Evolutionary conservation across 1,140 invertebrate species (phyloP).

Genomic region (Trichomalopsis sarcophagae): DNA sequence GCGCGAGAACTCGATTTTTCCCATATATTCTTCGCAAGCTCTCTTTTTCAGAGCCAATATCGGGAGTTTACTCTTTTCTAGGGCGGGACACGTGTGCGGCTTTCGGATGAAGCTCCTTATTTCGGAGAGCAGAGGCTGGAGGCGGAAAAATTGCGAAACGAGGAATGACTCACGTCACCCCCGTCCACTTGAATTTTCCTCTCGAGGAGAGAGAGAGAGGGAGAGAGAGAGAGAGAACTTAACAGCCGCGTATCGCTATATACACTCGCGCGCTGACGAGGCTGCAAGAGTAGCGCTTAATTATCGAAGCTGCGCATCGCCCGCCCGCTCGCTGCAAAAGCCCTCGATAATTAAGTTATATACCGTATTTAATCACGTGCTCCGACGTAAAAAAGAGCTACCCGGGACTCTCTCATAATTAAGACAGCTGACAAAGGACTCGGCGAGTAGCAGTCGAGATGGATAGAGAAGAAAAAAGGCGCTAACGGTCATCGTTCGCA

Average conservation of each 20-base stretch:
- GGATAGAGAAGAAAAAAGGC: neutral
- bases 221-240: neutral
- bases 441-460: neutral
- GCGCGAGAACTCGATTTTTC: neutral
- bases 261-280: neutral
- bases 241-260: no score
- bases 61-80: neutral
- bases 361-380: constrained; percentile 3
- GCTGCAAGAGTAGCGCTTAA: neutral
- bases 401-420: neutral
- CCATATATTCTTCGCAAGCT: neutral
- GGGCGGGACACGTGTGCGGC: no score
- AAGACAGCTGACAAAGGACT: constrained; percentile 22
- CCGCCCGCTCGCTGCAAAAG: neutral
- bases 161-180: neutral
- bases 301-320: neutral
- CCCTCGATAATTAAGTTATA: neutral
- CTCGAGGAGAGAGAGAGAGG: neutral
- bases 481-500: constrained; percentile 34
- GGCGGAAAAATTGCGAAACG: neutral
- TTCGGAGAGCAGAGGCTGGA: no score
- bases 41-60: neutral
- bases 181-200: neutral
- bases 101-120: no score
- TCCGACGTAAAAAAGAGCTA: neutral